Evolutionary conservation across 92 coral and sea anemone species (phyloP), one percentile per base, ranked within the genome.

Genomic region (Phenganax marumi): DNA sequence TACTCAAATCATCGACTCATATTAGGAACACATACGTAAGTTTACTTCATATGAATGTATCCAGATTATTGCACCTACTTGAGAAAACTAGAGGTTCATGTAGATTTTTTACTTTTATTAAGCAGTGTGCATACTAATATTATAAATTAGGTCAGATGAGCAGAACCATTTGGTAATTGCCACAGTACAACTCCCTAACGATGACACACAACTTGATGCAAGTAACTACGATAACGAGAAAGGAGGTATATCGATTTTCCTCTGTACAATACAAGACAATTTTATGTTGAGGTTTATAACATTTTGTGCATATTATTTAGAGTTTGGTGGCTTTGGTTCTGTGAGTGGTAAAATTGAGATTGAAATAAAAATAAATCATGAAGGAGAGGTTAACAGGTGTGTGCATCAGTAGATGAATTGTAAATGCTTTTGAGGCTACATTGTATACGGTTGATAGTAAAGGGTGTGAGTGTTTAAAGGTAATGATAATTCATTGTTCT

Each of bases 11-110:
- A 96, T 64, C 88, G 99, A 17, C 94, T 96, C 58, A 96, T 96
- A 54, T 91, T 96, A 52, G 99, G 99, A 65, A 96, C 99, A 6
- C 99, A 96, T 84, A 96, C 99, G 97, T 95, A 95, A 89, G 98
- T 87, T 69, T 3, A 19, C 54, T 52, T 10, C 5, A 46, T 26
- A 62, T 60, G 33, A 50, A 18, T 12, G 3, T 17, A 43, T 46
- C 11, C n/a, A 17, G 21, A 23, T 52, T 75, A 47, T 24, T 73
- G 60, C 1, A 50, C 0, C 60, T 49, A 49, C 5, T 4, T 17
- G 79, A 11, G 10, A 55, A 26, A 53, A 13, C 54, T 22, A 21
- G 9, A 76, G n/a, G 79, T 22, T 22, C 60, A 80, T 65, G 10
- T 22, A 81, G 11, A 50, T 26, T 53, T 47, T 68, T 2, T 53